Percentiles rank a stretch among this genome's conserved stretches.
Evolutionary conservation across 2,797 vertebrate genomes (phyloP).

Genomic region (Anguilla marmorata): DNA sequence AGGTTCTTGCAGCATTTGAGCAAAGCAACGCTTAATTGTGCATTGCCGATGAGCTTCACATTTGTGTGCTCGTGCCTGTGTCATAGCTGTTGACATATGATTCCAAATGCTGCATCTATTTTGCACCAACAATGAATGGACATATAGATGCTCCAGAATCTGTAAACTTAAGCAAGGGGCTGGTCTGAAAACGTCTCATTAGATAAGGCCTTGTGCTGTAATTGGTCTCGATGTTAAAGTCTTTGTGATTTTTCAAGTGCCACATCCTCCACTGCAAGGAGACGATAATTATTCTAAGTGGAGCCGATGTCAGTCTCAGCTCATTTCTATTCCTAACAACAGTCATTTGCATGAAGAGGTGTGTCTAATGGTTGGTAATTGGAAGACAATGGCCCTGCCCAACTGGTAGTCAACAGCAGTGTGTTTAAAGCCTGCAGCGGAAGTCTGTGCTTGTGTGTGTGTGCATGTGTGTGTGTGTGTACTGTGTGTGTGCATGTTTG

Average conservation of each 20-base stretch:
- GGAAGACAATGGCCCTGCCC: constrained; percentile 18
- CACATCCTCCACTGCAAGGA: constrained; percentile 23
- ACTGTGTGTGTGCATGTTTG: background rate
- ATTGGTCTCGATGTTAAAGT: constrained; percentile 27
- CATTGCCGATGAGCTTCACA: background rate
- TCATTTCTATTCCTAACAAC: constrained; percentile 30
- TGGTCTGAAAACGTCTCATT: constrained; percentile 23
- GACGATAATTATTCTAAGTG: constrained; percentile 38
- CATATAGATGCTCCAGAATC: no score
- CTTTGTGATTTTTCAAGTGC: constrained; percentile 33
- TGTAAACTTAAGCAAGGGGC: background rate
- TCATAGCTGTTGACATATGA: background rate
- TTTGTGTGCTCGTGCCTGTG: background rate
- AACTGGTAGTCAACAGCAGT: background rate
- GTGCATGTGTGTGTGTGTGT: constrained; percentile 29
- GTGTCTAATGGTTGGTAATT: constrained; percentile 32
- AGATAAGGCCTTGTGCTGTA: constrained; percentile 26
- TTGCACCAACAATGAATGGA: background rate
- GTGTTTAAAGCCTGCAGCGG: background rate
- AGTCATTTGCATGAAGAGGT: constrained; percentile 34
- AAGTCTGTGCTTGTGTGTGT: constrained; percentile 20
- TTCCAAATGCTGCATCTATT: background rate
- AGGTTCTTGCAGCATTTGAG: background rate
- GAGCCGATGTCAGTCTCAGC: constrained; percentile 33
- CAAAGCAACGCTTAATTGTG: background rate